Conservation (phyloP, 2,113 vertebrate genomes). For the Toxotes jaculatrix region DNA sequence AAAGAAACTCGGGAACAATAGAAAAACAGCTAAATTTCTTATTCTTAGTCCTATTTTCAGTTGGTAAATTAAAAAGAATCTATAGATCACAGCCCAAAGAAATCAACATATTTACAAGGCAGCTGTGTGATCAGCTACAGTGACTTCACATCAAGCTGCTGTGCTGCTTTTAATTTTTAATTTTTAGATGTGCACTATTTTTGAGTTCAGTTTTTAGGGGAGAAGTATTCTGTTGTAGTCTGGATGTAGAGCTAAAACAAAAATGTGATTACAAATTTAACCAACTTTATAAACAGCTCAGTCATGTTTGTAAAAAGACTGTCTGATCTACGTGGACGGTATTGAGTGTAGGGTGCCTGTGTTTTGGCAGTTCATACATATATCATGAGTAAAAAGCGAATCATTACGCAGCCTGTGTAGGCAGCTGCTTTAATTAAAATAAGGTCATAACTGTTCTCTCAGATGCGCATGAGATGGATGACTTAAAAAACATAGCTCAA, state of each 20-base stretch:
- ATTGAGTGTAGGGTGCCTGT: not conserved
- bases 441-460: not conserved
- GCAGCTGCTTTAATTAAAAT: not conserved
- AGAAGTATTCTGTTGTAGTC: no score
- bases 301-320: not conserved
- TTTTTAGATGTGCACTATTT: no score
- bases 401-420: not conserved
- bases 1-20: no score
- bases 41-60: no score
- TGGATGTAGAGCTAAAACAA: not conserved
- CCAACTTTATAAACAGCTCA: not conserved
- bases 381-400: not conserved
- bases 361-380: no score
- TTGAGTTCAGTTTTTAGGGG: not conserved
- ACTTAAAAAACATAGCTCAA: not conserved
- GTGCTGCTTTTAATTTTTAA: no score
- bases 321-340: not conserved
- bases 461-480: not conserved
- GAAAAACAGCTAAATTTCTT: no score
- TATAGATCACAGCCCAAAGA: no score
- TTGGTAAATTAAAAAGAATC: no score
- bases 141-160: no score
- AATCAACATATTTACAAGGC: no score
- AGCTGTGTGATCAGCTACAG: no score
- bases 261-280: not conserved